Evolutionary conservation across 1,140 invertebrate genomes (phyloP).

Genomic region (Aphaenogaster floridana): DNA sequence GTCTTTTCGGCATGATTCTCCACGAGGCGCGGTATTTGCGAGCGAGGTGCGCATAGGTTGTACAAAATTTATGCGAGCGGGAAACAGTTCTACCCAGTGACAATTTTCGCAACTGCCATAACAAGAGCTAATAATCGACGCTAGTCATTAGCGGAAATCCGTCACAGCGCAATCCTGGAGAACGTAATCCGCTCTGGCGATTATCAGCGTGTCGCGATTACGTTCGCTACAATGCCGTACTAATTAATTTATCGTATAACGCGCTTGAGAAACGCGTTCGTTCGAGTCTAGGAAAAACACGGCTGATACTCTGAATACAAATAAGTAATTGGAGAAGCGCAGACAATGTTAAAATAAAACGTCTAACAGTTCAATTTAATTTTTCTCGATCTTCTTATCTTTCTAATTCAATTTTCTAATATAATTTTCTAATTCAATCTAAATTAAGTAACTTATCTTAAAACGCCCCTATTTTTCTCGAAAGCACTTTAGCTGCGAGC

Average conservation of each 20-base stretch:
- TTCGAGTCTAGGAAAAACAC: not conserved
- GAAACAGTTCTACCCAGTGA: constrained; percentile 60
- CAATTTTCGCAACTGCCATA: constrained; percentile 72
- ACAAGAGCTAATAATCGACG: constrained; percentile 70
- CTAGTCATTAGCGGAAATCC: constrained; percentile 70
- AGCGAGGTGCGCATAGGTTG: constrained; percentile 17
- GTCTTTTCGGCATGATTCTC: not conserved
- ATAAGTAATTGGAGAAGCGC: not conserved
- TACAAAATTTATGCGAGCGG: constrained; percentile 41
- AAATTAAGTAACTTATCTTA: not conserved
- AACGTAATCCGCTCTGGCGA: constrained; percentile 65
- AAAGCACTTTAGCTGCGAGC: not conserved
- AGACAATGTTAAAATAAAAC: not conserved
- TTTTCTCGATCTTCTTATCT: not conserved
- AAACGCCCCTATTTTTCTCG: not conserved
- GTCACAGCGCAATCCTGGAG: constrained; percentile 61
- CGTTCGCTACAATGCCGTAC: constrained; percentile 5
- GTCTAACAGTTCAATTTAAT: not conserved
- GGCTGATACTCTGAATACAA: not conserved
- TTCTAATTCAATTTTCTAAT: too few species aligned
- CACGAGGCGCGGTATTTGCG: constrained; percentile 35
- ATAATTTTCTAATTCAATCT: not conserved
- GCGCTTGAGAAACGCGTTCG: not conserved
- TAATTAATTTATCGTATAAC: constrained; percentile 42
- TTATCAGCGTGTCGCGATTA: constrained; percentile 57